A percentile compares a stretch with the other conserved stretches of the same genome.
Conservation (phyloP, 2,888 invertebrate genomes). For the Galerucella pusilla region DNA sequence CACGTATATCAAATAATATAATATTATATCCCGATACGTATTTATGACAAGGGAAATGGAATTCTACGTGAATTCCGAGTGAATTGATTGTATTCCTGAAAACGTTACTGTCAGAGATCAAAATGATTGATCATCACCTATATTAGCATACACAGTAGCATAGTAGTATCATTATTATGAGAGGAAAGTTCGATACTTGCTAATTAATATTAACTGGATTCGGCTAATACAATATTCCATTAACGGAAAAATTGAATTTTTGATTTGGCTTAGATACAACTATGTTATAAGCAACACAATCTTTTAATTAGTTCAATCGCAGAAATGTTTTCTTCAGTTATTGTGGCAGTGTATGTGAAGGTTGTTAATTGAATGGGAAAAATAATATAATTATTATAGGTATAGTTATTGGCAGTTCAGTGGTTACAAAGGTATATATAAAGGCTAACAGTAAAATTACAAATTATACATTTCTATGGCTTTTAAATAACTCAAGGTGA, state of each 20-base stretch:
- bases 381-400: too few relatives aligned
- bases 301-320: too few relatives aligned
- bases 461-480: too few relatives aligned
- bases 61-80: conserved; percentile 45
- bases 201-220: conserved; percentile 31
- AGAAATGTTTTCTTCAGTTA: too few relatives aligned
- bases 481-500: too few relatives aligned
- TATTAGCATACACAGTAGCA: conserved; percentile 46
- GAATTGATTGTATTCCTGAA: conserved; percentile 51
- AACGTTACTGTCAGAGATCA: conserved; percentile 49
- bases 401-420: too few relatives aligned
- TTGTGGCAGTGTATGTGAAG: too few relatives aligned
- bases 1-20: conserved; percentile 40
- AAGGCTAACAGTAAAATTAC: too few relatives aligned
- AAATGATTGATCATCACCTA: conserved; percentile 52
- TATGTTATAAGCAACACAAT: too few relatives aligned
- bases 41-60: conserved; percentile 49
- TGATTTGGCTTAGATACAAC: not conserved
- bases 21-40: conserved; percentile 36
- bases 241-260: not conserved
- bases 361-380: too few relatives aligned
- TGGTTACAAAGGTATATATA: too few relatives aligned
- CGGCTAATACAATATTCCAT: not conserved
- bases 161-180: conserved; percentile 31
- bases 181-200: conserved; percentile 18